A percentile compares a stretch with the other conserved stretches of the same genome.
Evolutionary conservation across 2,888 invertebrate species (phyloP).

Genomic region (Heteromurus nitidus): DNA sequence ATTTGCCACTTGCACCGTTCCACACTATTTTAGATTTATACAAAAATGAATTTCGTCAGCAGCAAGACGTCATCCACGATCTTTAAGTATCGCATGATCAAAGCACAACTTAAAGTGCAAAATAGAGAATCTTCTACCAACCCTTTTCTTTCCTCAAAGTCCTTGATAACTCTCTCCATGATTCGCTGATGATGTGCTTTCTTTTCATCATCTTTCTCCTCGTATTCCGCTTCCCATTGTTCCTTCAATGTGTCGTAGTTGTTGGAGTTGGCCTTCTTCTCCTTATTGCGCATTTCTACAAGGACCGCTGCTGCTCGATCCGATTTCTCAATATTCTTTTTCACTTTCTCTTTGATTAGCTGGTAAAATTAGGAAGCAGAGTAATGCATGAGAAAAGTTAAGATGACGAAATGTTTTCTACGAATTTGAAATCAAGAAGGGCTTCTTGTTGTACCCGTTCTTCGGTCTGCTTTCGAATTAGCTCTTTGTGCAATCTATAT

Average conservation of each 20-base stretch:
- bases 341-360: conserved; percentile 70
- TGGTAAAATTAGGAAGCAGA: too few relatives aligned
- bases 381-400: too few relatives aligned
- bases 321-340: conserved; percentile 60
- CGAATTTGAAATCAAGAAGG: too few relatives aligned
- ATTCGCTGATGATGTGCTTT: conserved; percentile 31
- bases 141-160: conserved; percentile 64
- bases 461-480: conserved; percentile 69
- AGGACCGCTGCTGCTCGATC: conserved; percentile 66
- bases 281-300: conserved; percentile 34
- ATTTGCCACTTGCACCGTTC: conserved; percentile 57
- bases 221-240: conserved; percentile 69
- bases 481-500: conserved; percentile 64
- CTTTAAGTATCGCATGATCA: too few relatives aligned
- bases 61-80: too few relatives aligned
- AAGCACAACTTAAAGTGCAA: too few relatives aligned
- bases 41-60: too few relatives aligned
- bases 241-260: conserved; percentile 67
- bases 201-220: conserved; percentile 56
- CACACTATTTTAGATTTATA: conserved; percentile 30
- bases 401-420: too few relatives aligned
- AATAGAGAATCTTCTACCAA: too few relatives aligned
- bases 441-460: conserved; percentile 62
- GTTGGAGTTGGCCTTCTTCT: conserved; percentile 44
- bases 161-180: conserved; percentile 53